Percentiles rank a stretch among this genome's conserved stretches.
Evolutionary conservation across 1,140 invertebrate species (phyloP).

Genomic region (Meloidogyne exigua): DNA sequence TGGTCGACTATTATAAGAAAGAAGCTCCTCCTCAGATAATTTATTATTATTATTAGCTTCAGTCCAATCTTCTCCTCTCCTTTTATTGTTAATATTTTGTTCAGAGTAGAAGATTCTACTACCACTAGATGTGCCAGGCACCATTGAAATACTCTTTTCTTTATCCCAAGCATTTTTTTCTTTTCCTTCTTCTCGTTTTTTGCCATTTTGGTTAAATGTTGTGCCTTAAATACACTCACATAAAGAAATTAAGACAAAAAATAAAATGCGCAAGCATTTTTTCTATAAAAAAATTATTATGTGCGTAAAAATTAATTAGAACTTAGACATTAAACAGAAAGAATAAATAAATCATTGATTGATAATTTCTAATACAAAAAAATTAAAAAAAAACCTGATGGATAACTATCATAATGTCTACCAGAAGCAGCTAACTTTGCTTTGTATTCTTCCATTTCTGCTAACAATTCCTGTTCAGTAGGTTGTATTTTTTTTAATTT

Average conservation of each 20-base stretch:
- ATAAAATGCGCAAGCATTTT: neutral
- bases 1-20: constrained; percentile 58
- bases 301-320: neutral
- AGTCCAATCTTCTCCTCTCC: neutral
- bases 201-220: neutral
- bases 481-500: constrained; percentile 7
- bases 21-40: constrained; percentile 38
- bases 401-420: constrained; percentile 39
- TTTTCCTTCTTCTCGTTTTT: neutral
- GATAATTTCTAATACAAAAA: neutral
- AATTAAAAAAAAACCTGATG: neutral
- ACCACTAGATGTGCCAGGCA: neutral
- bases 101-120: neutral
- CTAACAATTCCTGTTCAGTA: constrained; percentile 11
- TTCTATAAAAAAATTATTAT: neutral
- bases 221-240: neutral
- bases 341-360: too few species aligned
- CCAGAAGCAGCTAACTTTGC: constrained; percentile 46
- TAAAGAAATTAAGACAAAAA: neutral
- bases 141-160: neutral
- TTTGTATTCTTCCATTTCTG: constrained; percentile 32
- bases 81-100: neutral
- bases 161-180: neutral
- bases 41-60: neutral
- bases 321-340: too few species aligned